phyloP scores from a whole-genome alignment of 2,113 vertebrate genomes.

The Elaphurus davidianus region DNA sequence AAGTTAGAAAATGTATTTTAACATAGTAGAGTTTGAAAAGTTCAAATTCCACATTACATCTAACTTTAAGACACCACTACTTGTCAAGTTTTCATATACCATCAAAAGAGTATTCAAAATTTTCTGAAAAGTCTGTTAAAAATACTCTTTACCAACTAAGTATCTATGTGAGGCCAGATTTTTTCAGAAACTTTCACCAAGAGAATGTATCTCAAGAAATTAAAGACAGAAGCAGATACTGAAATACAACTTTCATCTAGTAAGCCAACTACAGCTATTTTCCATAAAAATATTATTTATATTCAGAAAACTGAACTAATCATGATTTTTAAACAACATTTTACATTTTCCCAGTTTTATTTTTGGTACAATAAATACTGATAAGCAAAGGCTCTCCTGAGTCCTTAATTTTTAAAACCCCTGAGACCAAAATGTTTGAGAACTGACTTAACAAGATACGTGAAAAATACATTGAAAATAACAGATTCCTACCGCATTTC shows the following conservation, averaged over 20 bases:
- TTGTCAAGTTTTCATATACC: not conserved
- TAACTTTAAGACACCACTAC: not conserved
- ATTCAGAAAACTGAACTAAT: not conserved
- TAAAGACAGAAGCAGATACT: not conserved
- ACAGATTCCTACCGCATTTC: slow-evolving; percentile 89
- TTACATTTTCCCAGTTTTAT: not conserved
- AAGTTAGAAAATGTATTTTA: not conserved
- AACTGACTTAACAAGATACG: not conserved
- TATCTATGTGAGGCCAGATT: not conserved
- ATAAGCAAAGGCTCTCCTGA: not conserved
- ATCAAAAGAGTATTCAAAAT: not conserved
- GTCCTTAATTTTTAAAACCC: not conserved
- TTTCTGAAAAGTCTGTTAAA: slow-evolving; percentile 23
- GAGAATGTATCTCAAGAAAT: not conserved
- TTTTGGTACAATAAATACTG: not conserved
- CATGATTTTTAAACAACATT: not conserved
- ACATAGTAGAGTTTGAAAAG: not conserved
- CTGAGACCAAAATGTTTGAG: not conserved
- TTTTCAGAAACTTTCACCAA: not conserved
- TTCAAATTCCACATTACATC: not conserved
- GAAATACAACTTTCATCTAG: not conserved
- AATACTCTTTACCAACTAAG: not conserved
- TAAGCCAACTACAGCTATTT: not conserved
- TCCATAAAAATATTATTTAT: not conserved
- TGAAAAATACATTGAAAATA: not conserved